phyloP scores from a whole-genome alignment of 37 sponge, comb jelly and placozoan species.

The Dysidea cf. avara region DNA sequence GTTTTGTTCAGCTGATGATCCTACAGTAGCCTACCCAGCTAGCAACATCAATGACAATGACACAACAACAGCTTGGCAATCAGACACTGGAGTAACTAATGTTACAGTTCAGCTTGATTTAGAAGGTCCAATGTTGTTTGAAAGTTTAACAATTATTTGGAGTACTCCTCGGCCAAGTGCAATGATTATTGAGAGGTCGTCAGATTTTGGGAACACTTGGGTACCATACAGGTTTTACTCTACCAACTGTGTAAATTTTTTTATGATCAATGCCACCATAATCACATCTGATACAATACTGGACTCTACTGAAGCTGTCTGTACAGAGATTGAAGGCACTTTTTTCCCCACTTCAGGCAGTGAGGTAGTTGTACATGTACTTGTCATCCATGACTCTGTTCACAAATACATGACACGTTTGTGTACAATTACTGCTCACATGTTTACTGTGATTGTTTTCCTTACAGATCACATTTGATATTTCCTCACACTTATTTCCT shows the following conservation, averaged over 20 bases:
- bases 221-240: slow-evolving; percentile 59
- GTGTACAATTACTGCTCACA: too few relatives aligned
- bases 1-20: background rate
- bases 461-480: slow-evolving; percentile 51
- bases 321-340: background rate
- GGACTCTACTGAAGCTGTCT: background rate
- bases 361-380: too few relatives aligned
- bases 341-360: background rate
- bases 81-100: background rate
- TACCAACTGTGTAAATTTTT: slow-evolving; percentile 27
- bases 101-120: slow-evolving; percentile 44
- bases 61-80: slow-evolving; percentile 39
- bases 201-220: slow-evolving; percentile 67
- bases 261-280: slow-evolving; percentile 2
- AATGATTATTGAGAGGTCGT: slow-evolving; percentile 63
- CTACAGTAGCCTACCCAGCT: background rate
- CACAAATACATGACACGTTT: too few relatives aligned
- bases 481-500: slow-evolving; percentile 32
- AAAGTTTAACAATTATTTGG: slow-evolving; percentile 40
- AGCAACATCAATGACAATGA: slow-evolving; percentile 49
- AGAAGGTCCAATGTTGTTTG: slow-evolving; percentile 51
- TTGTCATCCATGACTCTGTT: too few relatives aligned
- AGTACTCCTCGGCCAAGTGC: slow-evolving; percentile 37
- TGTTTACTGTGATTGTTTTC: too few relatives aligned
- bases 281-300: background rate